These are phyloP conservation scores for Spialia ferax DNA, from an alignment of 2,888 invertebrate species.

Conservation along the genomic window DNA sequence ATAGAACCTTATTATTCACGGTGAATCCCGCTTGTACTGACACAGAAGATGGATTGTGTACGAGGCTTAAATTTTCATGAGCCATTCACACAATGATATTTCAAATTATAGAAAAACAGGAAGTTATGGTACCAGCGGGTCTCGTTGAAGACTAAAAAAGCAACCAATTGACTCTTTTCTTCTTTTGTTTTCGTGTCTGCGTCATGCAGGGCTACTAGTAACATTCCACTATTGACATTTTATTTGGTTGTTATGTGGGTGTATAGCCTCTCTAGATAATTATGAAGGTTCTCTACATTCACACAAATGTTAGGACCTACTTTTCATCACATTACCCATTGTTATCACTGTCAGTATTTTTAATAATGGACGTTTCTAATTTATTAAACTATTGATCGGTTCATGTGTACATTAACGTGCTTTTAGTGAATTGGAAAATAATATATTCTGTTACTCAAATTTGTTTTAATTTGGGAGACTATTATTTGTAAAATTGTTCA, in stretches of 20 bases:
- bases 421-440: constrained; percentile 2
- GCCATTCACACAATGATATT: constrained; percentile 19
- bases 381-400: constrained; percentile 23
- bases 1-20: constrained; percentile 10
- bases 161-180: too few relatives aligned
- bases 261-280: too few relatives aligned
- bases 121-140: too few relatives aligned
- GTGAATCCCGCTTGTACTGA: constrained; percentile 9
- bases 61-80: constrained; percentile 22
- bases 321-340: constrained; percentile 20
- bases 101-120: too few relatives aligned
- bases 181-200: too few relatives aligned
- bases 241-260: too few relatives aligned
- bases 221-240: too few relatives aligned
- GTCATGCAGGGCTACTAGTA: too few relatives aligned
- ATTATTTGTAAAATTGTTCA: background rate
- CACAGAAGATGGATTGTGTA: constrained; percentile 17
- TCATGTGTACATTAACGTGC: background rate
- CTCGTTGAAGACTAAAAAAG: too few relatives aligned
- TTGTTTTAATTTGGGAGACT: background rate
- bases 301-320: constrained; percentile 14
- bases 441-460: background rate
- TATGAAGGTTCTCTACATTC: too few relatives aligned
- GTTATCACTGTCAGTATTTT: constrained; percentile 15
- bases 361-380: constrained; percentile 17